These are phyloP conservation scores for Cherax destructor DNA, from an alignment of 1,140 invertebrate species.

Conservation along the genomic window DNA sequence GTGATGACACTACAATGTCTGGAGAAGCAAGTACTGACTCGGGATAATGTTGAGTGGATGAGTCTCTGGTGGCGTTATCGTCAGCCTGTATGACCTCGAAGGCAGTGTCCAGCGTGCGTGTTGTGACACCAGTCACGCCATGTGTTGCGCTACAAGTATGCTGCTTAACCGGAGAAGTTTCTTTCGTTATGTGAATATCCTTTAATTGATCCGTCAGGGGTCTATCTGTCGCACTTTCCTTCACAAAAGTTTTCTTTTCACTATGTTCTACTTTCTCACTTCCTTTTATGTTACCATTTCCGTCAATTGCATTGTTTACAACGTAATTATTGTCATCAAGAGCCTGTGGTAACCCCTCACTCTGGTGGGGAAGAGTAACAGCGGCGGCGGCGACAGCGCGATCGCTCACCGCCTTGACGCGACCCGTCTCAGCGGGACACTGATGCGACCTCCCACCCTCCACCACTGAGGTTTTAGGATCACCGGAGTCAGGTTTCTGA, in stretches of 20 bases:
- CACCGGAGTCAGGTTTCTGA: slow-evolving; percentile 54
- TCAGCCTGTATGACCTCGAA: not conserved
- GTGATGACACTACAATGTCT: not conserved
- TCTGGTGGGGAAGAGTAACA: too few relatives aligned
- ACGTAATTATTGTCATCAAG: not conserved
- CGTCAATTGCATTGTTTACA: not conserved
- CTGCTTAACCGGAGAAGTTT: not conserved
- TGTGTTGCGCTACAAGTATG: not conserved
- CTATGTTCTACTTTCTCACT: not conserved
- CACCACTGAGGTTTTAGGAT: slow-evolving; percentile 57
- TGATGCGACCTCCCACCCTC: slow-evolving; percentile 41
- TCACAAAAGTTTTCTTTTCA: not conserved
- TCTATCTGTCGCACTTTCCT: not conserved
- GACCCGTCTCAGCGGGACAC: slow-evolving; percentile 41
- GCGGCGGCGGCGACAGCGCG: not conserved
- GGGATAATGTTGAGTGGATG: not conserved
- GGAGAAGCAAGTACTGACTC: not conserved
- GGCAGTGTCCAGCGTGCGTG: not conserved
- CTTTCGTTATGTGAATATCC: not conserved
- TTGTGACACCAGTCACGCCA: not conserved
- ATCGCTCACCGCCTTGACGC: slow-evolving; percentile 20
- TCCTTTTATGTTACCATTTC: not conserved
- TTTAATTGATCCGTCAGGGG: not conserved
- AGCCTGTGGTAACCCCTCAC: not conserved
- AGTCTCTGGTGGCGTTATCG: not conserved